Evolutionary conservation across 2,797 vertebrate genomes (phyloP), one percentile per base, ranked within the genome.

Genomic region (Momotus momota): DNA sequence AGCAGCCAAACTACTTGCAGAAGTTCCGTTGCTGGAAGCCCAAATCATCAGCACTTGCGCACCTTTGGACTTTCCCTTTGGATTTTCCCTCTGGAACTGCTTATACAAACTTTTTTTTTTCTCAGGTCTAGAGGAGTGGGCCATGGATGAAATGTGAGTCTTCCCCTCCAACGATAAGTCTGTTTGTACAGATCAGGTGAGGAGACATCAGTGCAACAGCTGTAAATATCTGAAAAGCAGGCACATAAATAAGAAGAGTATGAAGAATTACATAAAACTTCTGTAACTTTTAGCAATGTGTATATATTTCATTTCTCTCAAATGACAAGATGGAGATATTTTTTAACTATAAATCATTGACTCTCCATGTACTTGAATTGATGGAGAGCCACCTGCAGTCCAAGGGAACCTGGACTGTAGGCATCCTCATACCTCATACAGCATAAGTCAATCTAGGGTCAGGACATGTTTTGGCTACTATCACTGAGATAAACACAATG

Each of bases 381-480:
- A 26, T 88, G n/a, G 29, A 86, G 57, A 81, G 43, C 0, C 4
- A 81, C 23, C 17, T 54, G 38, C 38, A 69, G 26, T 60, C 6
- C 52, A 9, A 4, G 10, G 16, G 31, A 85, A 33, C 31, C 16
- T 82, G 55, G 23, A 16, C n/a, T 43, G 26, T 60, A 10, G 86
- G 11, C 6, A 27, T 18, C 26, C 45, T 71, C 4, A 0, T 17
- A 49, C 14, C 31, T 81, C 1, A 0, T 22, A 46, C 26, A 43
- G 18, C 51, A 19, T 11, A 35, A 61, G 12, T 4, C 9, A 1
- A 5, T 38, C 14, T 5, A 49, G 23, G 16, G 22, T 79, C 26
- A 75, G 54, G 40, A 12, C 33, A 11, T 17, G 4, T 7, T 84
- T 6, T 8, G 5, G 2, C 79, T 72, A 21, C 15, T 49, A 4